Conservation (phyloP, 2,888 invertebrate genomes). For the Diaperis boleti region DNA sequence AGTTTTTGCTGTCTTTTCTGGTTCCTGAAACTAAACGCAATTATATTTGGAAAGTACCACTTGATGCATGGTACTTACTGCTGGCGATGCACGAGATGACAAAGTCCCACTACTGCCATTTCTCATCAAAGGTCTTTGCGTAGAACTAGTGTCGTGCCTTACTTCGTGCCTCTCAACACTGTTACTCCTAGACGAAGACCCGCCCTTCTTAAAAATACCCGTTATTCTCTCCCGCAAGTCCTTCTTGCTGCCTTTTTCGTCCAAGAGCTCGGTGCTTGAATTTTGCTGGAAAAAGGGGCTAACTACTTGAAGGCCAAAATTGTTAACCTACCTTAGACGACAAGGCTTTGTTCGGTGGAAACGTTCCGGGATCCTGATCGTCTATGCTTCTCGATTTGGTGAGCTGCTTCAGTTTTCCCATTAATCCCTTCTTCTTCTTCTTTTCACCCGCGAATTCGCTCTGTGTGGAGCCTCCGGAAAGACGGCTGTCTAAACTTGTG, state of each 20-base stretch:
- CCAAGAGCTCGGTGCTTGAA: slow-evolving; percentile 80
- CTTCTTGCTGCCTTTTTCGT: slow-evolving; percentile 76
- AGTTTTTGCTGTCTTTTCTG: slow-evolving; percentile 46
- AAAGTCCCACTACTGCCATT: slow-evolving; percentile 70
- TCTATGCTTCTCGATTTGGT: slow-evolving; percentile 88
- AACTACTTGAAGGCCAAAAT: not conserved
- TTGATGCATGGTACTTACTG: slow-evolving; percentile 27
- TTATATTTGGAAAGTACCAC: slow-evolving; percentile 4
- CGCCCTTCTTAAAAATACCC: slow-evolving; percentile 83
- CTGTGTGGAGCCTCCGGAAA: slow-evolving; percentile 88
- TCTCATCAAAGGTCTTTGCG: slow-evolving; percentile 70
- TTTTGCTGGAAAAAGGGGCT: slow-evolving; percentile 71
- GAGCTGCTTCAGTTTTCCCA: slow-evolving; percentile 86
- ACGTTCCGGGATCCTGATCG: slow-evolving; percentile 69
- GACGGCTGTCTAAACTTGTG: slow-evolving; percentile 83
- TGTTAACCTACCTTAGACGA: slow-evolving; percentile 68
- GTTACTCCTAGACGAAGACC: slow-evolving; percentile 75
- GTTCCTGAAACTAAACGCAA: slow-evolving; percentile 46
- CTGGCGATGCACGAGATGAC: slow-evolving; percentile 55
- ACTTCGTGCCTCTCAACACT: slow-evolving; percentile 67
- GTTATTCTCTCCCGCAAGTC: slow-evolving; percentile 85
- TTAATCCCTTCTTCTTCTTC: slow-evolving; percentile 83
- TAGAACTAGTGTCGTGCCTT: slow-evolving; percentile 63
- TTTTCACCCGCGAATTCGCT: slow-evolving; percentile 83
- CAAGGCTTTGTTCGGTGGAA: slow-evolving; percentile 61